These are phyloP conservation scores for Coronaproctus castanopsis DNA, from an alignment of 2,888 invertebrate species.

Conservation along the genomic window DNA sequence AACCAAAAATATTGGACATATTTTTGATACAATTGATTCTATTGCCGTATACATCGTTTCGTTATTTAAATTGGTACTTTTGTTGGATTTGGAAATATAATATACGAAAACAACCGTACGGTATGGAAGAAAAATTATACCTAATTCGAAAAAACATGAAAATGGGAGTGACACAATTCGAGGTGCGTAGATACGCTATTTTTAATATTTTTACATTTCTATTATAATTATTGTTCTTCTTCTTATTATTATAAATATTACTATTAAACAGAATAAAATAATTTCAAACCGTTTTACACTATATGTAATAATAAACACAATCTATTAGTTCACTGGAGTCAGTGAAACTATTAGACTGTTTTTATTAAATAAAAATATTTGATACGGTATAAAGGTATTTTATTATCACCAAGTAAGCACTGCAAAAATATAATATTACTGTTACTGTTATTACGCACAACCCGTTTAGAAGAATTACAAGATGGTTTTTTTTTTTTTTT, in stretches of 20 bases:
- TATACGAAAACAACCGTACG: slow-evolving; percentile 52
- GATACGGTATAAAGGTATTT: no score
- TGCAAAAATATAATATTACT: no score
- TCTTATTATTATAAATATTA: no score
- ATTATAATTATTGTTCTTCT: not conserved
- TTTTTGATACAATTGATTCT: slow-evolving; percentile 67
- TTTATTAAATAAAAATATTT: no score
- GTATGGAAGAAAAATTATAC: slow-evolving; percentile 62
- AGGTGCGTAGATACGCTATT: slow-evolving; percentile 27
- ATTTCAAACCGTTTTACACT: no score
- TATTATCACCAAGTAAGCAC: no score
- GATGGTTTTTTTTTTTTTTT: no score
- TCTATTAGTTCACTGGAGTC: no score
- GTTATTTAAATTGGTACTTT: slow-evolving; percentile 51
- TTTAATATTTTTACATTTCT: slow-evolving; percentile 11
- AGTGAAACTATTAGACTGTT: no score
- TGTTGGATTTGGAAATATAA: slow-evolving; percentile 66
- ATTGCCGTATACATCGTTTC: slow-evolving; percentile 49
- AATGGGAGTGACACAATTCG: slow-evolving; percentile 76
- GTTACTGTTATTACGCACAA: no score
- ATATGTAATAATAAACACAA: no score
- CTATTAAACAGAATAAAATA: not conserved
- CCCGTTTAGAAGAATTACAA: no score
- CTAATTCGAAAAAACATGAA: slow-evolving; percentile 63
- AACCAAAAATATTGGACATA: slow-evolving; percentile 54